These are phyloP conservation scores for Drosophila maculinotata DNA, from an alignment of 2,888 invertebrate genomes.

Conservation along the genomic window DNA sequence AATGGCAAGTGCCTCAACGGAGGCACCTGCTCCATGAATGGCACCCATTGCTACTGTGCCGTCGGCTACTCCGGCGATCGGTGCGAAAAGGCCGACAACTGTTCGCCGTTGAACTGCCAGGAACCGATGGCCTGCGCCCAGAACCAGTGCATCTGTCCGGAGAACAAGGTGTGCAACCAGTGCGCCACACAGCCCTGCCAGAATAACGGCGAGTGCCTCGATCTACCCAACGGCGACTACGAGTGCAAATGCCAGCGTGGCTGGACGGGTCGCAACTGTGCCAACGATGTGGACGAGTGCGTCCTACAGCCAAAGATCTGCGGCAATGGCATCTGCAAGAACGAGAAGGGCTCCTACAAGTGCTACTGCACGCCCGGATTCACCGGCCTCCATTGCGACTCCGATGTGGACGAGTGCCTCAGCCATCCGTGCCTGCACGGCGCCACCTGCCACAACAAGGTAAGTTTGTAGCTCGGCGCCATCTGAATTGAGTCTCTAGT, in stretches of 20 bases:
- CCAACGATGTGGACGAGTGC: constrained; percentile 90
- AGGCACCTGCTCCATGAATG: constrained; percentile 84
- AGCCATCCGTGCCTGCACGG: constrained; percentile 93
- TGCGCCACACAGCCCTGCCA: constrained; percentile 88
- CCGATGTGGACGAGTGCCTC: constrained; percentile 95
- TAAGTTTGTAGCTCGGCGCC: constrained; percentile 60
- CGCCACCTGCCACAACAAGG: constrained; percentile 91
- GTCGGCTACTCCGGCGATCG: constrained; percentile 83
- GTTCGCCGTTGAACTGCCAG: constrained; percentile 81
- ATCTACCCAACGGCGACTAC: constrained; percentile 87
- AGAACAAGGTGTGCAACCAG: constrained; percentile 85
- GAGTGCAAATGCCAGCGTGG: constrained; percentile 87
- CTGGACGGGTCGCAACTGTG: constrained; percentile 87
- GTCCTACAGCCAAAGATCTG: constrained; percentile 87
- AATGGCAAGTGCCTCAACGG: constrained; percentile 84
- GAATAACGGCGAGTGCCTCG: constrained; percentile 88
- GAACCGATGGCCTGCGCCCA: constrained; percentile 84
- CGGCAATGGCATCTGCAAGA: constrained; percentile 93
- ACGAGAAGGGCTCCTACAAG: constrained; percentile 91
- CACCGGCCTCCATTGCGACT: constrained; percentile 93
- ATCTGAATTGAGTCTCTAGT: constrained; percentile 33
- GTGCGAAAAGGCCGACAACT: constrained; percentile 83
- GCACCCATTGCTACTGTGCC: constrained; percentile 84
- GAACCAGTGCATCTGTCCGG: constrained; percentile 84
- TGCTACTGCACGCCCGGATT: constrained; percentile 96